Percentiles rank a stretch among this genome's conserved stretches.
These are phyloP conservation scores for Tanytarsus gracilentus DNA, from an alignment of 2,888 invertebrate genomes.

Conservation along the genomic window DNA sequence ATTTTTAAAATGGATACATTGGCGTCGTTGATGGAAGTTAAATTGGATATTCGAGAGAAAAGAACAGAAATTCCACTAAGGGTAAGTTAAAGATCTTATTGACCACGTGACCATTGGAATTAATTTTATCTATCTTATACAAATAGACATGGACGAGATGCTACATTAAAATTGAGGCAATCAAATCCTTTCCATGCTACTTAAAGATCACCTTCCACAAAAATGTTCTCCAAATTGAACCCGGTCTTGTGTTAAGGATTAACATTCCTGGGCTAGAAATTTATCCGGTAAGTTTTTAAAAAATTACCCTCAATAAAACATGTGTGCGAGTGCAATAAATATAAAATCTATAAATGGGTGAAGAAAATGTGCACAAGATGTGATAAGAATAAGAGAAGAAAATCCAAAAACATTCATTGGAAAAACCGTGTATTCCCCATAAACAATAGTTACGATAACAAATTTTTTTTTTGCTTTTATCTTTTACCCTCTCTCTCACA, in stretches of 20 bases:
- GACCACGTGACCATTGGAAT: background rate
- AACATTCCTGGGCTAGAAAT: slow-evolving; percentile 42
- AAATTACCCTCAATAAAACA: too few relatives aligned
- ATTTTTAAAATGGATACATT: slow-evolving; percentile 26
- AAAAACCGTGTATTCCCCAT: too few relatives aligned
- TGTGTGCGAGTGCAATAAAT: too few relatives aligned
- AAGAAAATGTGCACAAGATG: too few relatives aligned
- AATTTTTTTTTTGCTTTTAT: too few relatives aligned
- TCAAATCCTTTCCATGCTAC: slow-evolving; percentile 43
- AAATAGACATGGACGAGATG: slow-evolving; percentile 39
- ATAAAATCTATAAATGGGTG: too few relatives aligned
- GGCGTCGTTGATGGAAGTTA: slow-evolving; percentile 38
- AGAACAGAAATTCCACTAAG: slow-evolving; percentile 39
- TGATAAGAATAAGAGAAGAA: too few relatives aligned
- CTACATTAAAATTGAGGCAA: slow-evolving; percentile 42
- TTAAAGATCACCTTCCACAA: slow-evolving; percentile 39
- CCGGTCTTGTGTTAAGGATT: slow-evolving; percentile 37
- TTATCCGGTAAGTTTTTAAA: slow-evolving; percentile 32
- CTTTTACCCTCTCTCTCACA: too few relatives aligned
- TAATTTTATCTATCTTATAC: background rate
- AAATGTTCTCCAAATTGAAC: slow-evolving; percentile 32
- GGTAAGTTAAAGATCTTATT: slow-evolving; percentile 31
- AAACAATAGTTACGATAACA: too few relatives aligned
- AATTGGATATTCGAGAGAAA: slow-evolving; percentile 41
- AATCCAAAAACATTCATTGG: too few relatives aligned